These are phyloP conservation scores for Nasalis larvatus DNA, from an alignment of 2,113 vertebrate species.

Conservation along the genomic window DNA sequence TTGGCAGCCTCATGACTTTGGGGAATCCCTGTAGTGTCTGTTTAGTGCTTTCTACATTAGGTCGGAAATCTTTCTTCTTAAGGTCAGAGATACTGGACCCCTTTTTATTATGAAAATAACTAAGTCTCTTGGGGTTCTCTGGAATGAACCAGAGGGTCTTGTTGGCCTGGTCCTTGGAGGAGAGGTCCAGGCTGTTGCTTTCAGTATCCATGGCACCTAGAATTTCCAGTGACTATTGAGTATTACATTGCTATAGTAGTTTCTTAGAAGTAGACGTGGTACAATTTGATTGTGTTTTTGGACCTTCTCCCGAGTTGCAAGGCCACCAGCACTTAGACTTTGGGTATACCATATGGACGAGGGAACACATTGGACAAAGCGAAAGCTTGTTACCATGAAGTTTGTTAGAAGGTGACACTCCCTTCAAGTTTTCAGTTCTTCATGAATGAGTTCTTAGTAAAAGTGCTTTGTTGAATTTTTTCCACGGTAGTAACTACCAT, in stretches of 20 bases:
- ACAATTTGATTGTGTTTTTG: not conserved
- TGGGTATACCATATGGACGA: not conserved
- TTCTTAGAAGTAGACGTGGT: not conserved
- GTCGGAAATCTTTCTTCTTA: not conserved
- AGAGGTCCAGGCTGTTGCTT: not conserved
- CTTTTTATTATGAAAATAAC: not conserved
- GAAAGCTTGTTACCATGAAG: not conserved
- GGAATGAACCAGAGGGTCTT: not conserved
- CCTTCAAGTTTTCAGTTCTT: not conserved
- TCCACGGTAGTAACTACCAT: not conserved
- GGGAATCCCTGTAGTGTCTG: not conserved
- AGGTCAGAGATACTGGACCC: not conserved
- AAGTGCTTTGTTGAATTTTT: not conserved
- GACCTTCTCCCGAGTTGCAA: not conserved
- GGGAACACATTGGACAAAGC: not conserved
- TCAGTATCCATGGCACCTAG: not conserved
- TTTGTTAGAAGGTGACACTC: not conserved
- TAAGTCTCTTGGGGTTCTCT: not conserved
- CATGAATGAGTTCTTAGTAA: not conserved
- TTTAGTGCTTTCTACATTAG: not conserved
- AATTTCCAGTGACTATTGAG: not conserved
- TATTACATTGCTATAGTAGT: not conserved
- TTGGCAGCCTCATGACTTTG: not conserved
- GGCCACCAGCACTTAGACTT: not conserved
- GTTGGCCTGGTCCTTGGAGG: not conserved